Base-by-base conservation (phyloP, 2,888 invertebrate genomes). In the Cosmia pyralina region DNA sequence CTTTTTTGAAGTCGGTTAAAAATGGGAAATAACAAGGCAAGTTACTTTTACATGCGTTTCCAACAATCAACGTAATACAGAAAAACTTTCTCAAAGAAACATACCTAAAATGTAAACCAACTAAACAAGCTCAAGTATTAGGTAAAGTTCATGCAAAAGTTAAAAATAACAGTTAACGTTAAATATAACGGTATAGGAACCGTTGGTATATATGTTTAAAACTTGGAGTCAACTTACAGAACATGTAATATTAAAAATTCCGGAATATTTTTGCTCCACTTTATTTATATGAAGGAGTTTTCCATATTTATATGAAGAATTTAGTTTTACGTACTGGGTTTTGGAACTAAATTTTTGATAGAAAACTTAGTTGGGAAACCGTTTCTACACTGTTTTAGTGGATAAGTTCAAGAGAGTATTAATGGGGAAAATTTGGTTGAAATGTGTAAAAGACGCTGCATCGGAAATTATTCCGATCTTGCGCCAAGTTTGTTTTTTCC, bases 111-210 rank as follows among this genome's bases (percentile, higher is more conserved):
- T 48, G 11, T 41, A 34, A 48, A 13, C 10, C 4, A 57, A 50
- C 19, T 64, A 65, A 82, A 70, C 64, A 19, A 58, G 50, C 22
- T 11, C 38, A 46, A 55, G n/a, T 55, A n/a, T n/a, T n/a, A 46
- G 4, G 1, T 60, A 13, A 52, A 68, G 58, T 67, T 13, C 44
- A 58, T 22, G 19, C 41, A 68, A 60, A 79, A 82, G 75, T 82
- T 87, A 85, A 86, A 84, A 83, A 79, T 79, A 57, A 66, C 15
- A 15, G 58, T 68, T 72, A 69, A 77, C 72, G 53, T 73, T 75
- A 69, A 69, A 84, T 73, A 75, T 78, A 82, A 75, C 72, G 66
- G 38, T 73, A 65, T 10, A 44, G 22, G 65, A 71, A 67, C 48
- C 28, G 38, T 53, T 73, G 10, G 69, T 75, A 55, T 48, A 65